Evolutionary conservation across 64 coral and sea anemone genomes (phyloP).

Genomic region (Montipora sp.): DNA sequence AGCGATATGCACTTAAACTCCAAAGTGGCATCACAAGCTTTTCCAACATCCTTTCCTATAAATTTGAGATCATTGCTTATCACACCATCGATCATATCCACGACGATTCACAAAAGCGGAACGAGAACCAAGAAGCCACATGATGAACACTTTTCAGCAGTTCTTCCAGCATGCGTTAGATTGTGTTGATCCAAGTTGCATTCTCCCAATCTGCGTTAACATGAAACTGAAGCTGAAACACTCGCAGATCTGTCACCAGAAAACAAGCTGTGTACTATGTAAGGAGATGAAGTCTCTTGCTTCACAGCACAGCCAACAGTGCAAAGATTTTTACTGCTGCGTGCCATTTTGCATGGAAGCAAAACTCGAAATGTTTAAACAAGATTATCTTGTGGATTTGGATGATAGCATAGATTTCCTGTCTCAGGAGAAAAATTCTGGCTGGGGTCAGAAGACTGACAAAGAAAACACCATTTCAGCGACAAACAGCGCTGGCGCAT

Average conservation of each 20-base stretch:
- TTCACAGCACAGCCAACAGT: background rate
- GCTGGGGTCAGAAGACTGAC: background rate
- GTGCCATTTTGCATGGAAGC: slow-evolving; percentile 24
- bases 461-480: background rate
- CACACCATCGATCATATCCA: no score
- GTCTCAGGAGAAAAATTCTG: background rate
- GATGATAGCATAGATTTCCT: background rate
- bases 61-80: no score
- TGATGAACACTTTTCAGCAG: background rate
- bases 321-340: background rate
- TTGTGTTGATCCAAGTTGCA: background rate
- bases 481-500: no score
- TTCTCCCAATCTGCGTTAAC: slow-evolving; percentile 12
- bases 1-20: no score
- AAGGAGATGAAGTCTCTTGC: slow-evolving; percentile 16
- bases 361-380: background rate
- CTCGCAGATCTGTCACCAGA: background rate
- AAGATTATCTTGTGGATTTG: background rate
- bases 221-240: slow-evolving; percentile 3
- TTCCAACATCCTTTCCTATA: background rate
- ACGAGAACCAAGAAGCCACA: no score
- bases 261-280: background rate
- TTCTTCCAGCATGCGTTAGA: background rate
- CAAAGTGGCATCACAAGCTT: no score
- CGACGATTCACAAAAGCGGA: no score